phyloP scores from a whole-genome alignment of 1,140 invertebrate species.

The Manduca sexta region DNA sequence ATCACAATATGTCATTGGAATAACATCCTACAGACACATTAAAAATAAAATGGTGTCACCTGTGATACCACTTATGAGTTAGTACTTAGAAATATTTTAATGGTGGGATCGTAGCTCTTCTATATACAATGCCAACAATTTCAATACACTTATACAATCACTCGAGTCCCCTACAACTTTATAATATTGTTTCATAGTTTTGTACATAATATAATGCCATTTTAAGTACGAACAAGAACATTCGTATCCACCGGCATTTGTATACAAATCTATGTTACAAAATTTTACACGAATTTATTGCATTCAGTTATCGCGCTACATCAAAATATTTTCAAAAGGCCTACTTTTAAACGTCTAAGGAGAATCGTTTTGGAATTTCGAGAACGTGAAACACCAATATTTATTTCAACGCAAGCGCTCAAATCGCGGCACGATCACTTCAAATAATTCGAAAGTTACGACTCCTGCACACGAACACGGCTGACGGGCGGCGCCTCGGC shows the following conservation, averaged over 20 bases:
- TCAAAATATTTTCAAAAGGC: slow-evolving; percentile 55
- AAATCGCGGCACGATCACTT: slow-evolving; percentile 15
- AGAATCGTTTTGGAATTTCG: slow-evolving; percentile 33
- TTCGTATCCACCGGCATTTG: slow-evolving; percentile 7
- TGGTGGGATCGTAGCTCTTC: slow-evolving; percentile 71
- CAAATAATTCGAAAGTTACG: slow-evolving; percentile 12
- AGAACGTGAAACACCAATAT: slow-evolving; percentile 36
- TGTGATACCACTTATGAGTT: slow-evolving; percentile 65
- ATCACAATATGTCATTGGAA: slow-evolving; percentile 70
- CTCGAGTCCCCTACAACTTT: slow-evolving; percentile 57
- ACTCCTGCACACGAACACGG: background rate
- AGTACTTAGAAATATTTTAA: slow-evolving; percentile 69
- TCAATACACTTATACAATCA: slow-evolving; percentile 66
- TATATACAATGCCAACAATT: slow-evolving; percentile 71
- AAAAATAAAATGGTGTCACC: slow-evolving; percentile 55
- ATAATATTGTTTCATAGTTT: slow-evolving; percentile 36
- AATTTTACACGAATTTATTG: slow-evolving; percentile 55
- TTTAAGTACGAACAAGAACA: background rate
- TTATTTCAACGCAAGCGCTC: slow-evolving; percentile 14
- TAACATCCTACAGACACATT: slow-evolving; percentile 53
- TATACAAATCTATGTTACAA: slow-evolving; percentile 41
- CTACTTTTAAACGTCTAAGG: slow-evolving; percentile 52
- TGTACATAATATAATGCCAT: slow-evolving; percentile 19
- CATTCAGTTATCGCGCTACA: slow-evolving; percentile 58
- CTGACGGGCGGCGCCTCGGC: too few relatives aligned